phyloP scores from a whole-genome alignment of 1,140 invertebrate genomes.

The Gonioctena quinquepunctata region DNA sequence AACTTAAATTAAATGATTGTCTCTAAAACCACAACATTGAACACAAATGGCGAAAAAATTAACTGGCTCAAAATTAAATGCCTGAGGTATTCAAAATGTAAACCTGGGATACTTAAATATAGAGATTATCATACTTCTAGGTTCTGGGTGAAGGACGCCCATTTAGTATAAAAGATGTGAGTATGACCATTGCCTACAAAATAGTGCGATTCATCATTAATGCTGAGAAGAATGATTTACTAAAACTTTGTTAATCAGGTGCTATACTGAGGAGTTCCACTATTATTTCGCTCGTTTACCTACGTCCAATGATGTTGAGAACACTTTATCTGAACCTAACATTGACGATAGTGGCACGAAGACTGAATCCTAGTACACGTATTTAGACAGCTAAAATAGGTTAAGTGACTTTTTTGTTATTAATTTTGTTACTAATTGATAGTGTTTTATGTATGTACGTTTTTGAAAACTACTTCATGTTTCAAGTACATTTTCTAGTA shows the following conservation, averaged over 20 bases:
- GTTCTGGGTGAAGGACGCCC: constrained; percentile 2
- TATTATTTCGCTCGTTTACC: too few species aligned
- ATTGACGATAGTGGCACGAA: background rate
- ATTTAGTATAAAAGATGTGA: too few species aligned
- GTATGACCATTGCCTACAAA: background rate
- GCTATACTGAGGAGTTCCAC: background rate
- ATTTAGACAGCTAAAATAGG: background rate
- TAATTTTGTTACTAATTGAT: too few species aligned
- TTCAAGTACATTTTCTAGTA: background rate
- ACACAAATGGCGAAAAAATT: too few species aligned
- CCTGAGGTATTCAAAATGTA: constrained; percentile 15
- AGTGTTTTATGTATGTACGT: too few species aligned
- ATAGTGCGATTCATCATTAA: background rate
- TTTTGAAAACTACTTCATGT: background rate
- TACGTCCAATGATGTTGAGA: too few species aligned
- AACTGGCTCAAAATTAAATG: constrained; percentile 24
- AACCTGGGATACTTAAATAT: constrained; percentile 17
- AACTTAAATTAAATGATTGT: constrained; percentile 19
- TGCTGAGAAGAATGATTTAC: background rate
- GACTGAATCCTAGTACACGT: background rate
- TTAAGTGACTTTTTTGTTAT: background rate
- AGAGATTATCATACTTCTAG: too few species aligned
- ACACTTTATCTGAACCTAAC: background rate
- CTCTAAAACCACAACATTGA: too few species aligned
- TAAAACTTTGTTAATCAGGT: background rate